A percentile compares a stretch with the other conserved stretches of the same genome.
phyloP scores from a whole-genome alignment of 1,140 invertebrate genomes.

The Sweltsa coloradensis region DNA sequence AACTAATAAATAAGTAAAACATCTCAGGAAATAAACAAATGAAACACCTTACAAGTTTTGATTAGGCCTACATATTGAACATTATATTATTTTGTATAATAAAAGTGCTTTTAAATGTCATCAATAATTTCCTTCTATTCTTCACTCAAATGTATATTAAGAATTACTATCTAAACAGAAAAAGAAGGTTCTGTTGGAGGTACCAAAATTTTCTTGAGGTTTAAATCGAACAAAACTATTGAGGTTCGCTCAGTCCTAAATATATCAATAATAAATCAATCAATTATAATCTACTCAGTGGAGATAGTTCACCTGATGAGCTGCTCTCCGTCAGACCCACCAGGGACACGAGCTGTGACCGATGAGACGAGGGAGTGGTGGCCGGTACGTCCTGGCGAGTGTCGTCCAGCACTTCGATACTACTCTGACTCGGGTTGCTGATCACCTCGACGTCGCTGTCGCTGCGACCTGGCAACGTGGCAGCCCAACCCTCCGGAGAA shows the following conservation, averaged over 20 bases:
- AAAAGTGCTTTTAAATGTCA: too few species aligned
- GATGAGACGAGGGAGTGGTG: conserved; percentile 30
- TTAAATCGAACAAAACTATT: too few species aligned
- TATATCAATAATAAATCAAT: not conserved
- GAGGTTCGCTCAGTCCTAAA: too few species aligned
- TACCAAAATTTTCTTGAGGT: too few species aligned
- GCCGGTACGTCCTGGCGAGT: conserved; percentile 22
- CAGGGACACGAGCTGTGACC: conserved; percentile 21
- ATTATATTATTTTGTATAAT: too few species aligned
- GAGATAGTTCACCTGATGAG: conserved; percentile 36
- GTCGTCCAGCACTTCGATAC: conserved; percentile 46
- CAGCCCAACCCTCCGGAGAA: conserved; percentile 31
- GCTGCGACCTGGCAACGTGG: conserved; percentile 30
- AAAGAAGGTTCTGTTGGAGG: too few species aligned
- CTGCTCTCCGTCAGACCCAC: conserved; percentile 43
- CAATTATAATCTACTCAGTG: conserved; percentile 1
- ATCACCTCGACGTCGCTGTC: conserved; percentile 50
- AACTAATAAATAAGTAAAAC: too few species aligned
- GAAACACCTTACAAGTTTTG: too few species aligned
- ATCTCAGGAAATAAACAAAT: too few species aligned
- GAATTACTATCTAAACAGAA: too few species aligned
- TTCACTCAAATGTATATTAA: conserved; percentile 1
- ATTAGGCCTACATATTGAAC: too few species aligned
- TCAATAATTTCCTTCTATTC: conserved; percentile 1
- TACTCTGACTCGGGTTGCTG: conserved; percentile 52